These are phyloP conservation scores for Iguana delicatissima DNA, from an alignment of 2,797 vertebrate genomes.

Conservation along the genomic window DNA sequence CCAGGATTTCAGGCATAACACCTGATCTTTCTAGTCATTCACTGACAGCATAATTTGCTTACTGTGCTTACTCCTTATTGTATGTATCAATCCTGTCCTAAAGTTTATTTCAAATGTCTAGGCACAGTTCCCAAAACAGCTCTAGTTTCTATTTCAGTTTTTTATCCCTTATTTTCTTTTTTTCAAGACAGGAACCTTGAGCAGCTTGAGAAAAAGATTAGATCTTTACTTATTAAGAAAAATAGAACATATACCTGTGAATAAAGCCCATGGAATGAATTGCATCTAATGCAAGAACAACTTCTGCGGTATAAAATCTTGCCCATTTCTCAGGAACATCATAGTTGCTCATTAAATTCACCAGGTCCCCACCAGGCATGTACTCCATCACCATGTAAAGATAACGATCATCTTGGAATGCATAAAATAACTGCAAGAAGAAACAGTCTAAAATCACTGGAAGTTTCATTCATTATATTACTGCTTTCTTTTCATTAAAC, in stretches of 20 bases:
- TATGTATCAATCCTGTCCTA: background rate
- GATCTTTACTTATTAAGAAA: no score
- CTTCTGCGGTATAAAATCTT: slow-evolving; percentile 97
- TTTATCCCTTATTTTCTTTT: background rate
- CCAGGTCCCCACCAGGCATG: slow-evolving; percentile 98
- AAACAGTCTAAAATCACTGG: slow-evolving; percentile 44
- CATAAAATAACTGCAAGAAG: slow-evolving; percentile 91
- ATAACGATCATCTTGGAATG: slow-evolving; percentile 98
- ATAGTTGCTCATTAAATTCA: slow-evolving; percentile 99
- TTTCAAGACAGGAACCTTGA: background rate
- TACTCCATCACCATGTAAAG: slow-evolving; percentile 99
- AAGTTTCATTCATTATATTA: background rate
- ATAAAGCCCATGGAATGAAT: slow-evolving; percentile 99
- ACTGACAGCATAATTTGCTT: background rate
- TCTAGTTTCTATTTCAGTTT: background rate
- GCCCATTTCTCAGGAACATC: slow-evolving; percentile 99
- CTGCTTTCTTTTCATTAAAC: background rate
- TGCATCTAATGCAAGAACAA: slow-evolving; percentile 96
- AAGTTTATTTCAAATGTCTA: background rate
- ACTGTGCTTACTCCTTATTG: background rate
- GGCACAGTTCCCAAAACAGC: background rate
- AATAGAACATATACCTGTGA: slow-evolving; percentile 86
- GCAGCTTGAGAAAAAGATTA: no score
- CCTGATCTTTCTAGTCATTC: background rate
- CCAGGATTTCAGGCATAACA: background rate